These are phyloP conservation scores for Rhodeus uyekii DNA, from an alignment of 2,797 vertebrate genomes.

Conservation along the genomic window DNA sequence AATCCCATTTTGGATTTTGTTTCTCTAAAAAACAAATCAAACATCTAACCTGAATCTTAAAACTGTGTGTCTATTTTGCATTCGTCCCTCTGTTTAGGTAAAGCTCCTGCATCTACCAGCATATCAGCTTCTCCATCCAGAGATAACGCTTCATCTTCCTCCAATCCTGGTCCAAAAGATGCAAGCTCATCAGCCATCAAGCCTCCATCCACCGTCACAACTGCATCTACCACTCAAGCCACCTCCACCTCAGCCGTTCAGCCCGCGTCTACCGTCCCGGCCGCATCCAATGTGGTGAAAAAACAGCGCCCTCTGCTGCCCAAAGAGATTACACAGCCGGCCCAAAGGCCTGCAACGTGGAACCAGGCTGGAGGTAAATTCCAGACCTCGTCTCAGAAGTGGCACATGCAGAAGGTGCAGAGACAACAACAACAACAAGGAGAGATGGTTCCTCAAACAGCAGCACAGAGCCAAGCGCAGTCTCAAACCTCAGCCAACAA, in stretches of 20 bases:
- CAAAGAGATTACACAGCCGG: conserved; percentile 89
- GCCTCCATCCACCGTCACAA: conserved; percentile 62
- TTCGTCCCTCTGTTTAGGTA: conserved; percentile 73
- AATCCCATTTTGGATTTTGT: not conserved
- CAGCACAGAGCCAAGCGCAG: conserved; percentile 57
- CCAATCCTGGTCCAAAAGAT: conserved; percentile 68
- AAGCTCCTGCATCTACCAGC: conserved; percentile 76
- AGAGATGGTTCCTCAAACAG: conserved; percentile 63
- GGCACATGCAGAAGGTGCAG: conserved; percentile 95
- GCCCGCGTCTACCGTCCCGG: conserved; percentile 63
- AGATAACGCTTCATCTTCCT: conserved; percentile 70
- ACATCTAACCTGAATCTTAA: not conserved
- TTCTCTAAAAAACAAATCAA: not conserved
- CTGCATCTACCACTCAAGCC: conserved; percentile 62
- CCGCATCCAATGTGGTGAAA: conserved; percentile 73
- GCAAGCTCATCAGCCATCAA: conserved; percentile 76
- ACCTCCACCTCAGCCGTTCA: conserved; percentile 58
- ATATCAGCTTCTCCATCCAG: conserved; percentile 76
- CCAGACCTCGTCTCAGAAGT: conserved; percentile 88
- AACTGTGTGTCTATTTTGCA: not conserved
- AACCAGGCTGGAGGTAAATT: conserved; percentile 88
- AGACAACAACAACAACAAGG: conserved; percentile 86
- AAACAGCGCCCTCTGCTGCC: conserved; percentile 97
- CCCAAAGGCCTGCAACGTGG: conserved; percentile 90
- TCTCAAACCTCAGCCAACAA: conserved; percentile 69